Conservation (phyloP, 2,113 vertebrate genomes). For the Carettochelys insculpta region DNA sequence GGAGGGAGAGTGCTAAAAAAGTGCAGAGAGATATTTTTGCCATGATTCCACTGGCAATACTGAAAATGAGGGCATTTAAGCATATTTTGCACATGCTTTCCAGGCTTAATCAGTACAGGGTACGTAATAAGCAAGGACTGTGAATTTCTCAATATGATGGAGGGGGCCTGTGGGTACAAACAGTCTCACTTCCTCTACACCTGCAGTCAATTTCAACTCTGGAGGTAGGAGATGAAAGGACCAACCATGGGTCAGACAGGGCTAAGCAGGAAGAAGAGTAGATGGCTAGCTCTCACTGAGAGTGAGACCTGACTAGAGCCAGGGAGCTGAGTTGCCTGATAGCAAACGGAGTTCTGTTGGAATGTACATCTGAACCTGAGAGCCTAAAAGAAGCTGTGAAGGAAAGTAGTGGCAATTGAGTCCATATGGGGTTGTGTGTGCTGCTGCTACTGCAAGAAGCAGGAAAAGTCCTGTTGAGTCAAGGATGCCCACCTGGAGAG, state of each 20-base stretch:
- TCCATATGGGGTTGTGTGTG: neutral
- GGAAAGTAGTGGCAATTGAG: neutral
- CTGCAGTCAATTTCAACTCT: neutral
- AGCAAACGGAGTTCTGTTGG: neutral
- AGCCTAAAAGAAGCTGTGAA: neutral
- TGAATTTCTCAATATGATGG: accelerated
- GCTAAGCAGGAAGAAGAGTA: neutral
- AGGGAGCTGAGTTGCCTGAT: neutral
- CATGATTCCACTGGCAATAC: neutral
- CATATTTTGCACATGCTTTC: neutral
- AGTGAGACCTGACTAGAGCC: neutral
- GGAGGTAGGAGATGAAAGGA: neutral
- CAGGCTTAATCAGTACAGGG: accelerated
- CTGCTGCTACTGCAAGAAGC: neutral
- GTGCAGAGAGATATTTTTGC: neutral
- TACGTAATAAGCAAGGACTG: neutral
- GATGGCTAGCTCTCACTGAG: neutral
- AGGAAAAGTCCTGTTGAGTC: neutral
- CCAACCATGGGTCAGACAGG: neutral
- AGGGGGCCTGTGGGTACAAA: neutral
- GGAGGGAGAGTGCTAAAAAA: neutral
- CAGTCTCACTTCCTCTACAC: neutral
- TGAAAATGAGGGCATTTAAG: neutral
- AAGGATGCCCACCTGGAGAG: neutral
- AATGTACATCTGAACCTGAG: neutral